Conservation (phyloP, 1,140 invertebrate species). For the Nasonia longicornis region DNA sequence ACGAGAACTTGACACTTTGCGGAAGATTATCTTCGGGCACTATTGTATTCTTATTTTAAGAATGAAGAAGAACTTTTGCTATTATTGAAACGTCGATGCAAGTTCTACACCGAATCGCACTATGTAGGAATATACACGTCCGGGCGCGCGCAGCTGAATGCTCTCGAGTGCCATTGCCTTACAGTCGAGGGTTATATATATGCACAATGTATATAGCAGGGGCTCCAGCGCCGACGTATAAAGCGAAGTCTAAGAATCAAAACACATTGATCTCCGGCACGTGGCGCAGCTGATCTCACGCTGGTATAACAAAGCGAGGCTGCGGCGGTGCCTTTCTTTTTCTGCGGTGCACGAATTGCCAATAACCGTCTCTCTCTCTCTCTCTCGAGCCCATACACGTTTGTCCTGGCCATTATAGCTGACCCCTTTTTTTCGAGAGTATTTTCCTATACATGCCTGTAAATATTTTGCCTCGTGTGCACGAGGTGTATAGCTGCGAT, state of each 20-base stretch:
- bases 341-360: constrained; percentile 39
- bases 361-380: constrained; percentile 12
- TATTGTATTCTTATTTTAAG: no score
- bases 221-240: constrained; percentile 52
- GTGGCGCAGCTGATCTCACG: constrained; percentile 62
- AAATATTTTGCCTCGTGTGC: constrained; percentile 25
- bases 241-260: constrained; percentile 70
- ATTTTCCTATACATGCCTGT: constrained; percentile 10
- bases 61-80: no score
- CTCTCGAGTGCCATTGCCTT: constrained; percentile 43
- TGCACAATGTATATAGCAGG: constrained; percentile 49
- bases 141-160: constrained; percentile 24
- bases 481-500: background rate
- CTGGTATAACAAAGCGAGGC: constrained; percentile 42
- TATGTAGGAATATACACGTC: background rate
- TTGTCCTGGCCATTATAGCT: constrained; percentile 12
- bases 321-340: constrained; percentile 39
- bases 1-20: no score
- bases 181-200: constrained; percentile 2
- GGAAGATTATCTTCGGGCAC: no score
- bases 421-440: constrained; percentile 32
- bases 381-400: background rate
- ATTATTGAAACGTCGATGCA: background rate
- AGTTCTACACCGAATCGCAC: background rate
- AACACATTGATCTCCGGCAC: constrained; percentile 70